Evolutionary conservation across 2,113 vertebrate genomes (phyloP), one percentile per base, ranked within the genome.

Genomic region (Notothenia coriiceps): DNA sequence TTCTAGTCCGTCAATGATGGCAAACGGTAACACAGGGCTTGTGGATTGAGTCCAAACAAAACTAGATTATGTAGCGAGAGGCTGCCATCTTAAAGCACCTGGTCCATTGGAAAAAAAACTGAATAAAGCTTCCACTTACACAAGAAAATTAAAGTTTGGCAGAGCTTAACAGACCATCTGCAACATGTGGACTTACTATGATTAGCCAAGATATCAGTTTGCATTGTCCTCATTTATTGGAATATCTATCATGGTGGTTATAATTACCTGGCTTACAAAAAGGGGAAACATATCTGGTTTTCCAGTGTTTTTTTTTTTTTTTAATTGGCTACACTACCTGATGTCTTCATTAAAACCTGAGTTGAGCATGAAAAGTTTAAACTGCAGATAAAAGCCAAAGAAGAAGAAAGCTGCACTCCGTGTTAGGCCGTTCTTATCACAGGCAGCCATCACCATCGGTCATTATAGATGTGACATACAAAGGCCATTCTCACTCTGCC

Each of bases 381-480:
- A 44, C 61, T 72, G 68, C 2, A 63, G 78, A 74, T 91, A 8
- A 77, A 83, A 65, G 61, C 64, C 33, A 10, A 43, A 70, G 63
- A 74, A 2, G 55, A 66, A 2, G 25, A 69, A 72, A 68, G n/a
- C 68, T 40, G 1, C 69, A 40, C 40, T 69, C 15, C 6, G 46
- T 47, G 18, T 17, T 2, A 66, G 71, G 66, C 40, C 2, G 14
- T 55, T 71, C 71, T 77, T 51, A 68, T 82, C 83, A 67, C 69
- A 69, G 73, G 61, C 74, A 64, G 70, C 73, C 64, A 57, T 84
- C 79, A 61, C 60, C 73, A 74, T 91, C 71, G 66, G 60, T 89
- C 86, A 82, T 83, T 65, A 79, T 51, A 76, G 62, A 86, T 80
- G 82, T 77, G 86, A 86, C 83, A 87, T 15, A 75, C 65, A 88